Base-by-base conservation (phyloP, 2,888 invertebrate genomes). In the Oligia strigilis region DNA sequence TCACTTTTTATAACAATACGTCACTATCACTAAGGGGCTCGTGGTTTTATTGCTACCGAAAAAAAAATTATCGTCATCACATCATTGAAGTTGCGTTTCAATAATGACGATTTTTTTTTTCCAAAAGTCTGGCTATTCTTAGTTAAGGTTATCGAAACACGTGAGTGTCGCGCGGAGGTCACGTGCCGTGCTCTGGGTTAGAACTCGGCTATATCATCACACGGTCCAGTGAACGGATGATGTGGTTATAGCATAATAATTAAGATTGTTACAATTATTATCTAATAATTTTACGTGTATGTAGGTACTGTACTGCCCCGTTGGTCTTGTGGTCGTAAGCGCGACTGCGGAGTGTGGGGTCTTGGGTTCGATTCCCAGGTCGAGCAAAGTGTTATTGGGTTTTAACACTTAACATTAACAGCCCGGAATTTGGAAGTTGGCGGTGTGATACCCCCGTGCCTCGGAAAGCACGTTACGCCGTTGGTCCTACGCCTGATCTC, bases 61-160 rank as follows among this genome's bases (percentile, higher is more conserved):
- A 77, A 58, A 55, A 52, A 55, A 58, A 23, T 11, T 11, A n/a
- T 11, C 4, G 11, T n/a, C 58, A 58, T 58, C 23, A 58, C 58
- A 58, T 58, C 3, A n/a, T 1, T 58, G n/a, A n/a, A n/a, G 4
- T 60, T 11, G 1, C 58, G 23, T 60, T 60, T 17, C 36, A 46
- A 69, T 66, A 4, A 55, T 40, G 71, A 85, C 14, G 40, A 9
- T 13, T 49, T 83, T 36, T n/a, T 46, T 78, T n/a, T 52, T 19
- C 5, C 0, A n/a, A 60, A 80, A 52, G 3, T 60, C 80, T 36
- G 36, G 19, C 19, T 3, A 17, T 40, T 69, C 64, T 65, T 14
- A 36, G 1, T 29, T 29, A 29, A 29, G 70, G 70, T 84, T 80
- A 84, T 83, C 84, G 29, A 13, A 13, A 36, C 11, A 58, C 64